Conservation (phyloP, 2,113 vertebrate species). For the Mesocricetus auratus region DNA sequence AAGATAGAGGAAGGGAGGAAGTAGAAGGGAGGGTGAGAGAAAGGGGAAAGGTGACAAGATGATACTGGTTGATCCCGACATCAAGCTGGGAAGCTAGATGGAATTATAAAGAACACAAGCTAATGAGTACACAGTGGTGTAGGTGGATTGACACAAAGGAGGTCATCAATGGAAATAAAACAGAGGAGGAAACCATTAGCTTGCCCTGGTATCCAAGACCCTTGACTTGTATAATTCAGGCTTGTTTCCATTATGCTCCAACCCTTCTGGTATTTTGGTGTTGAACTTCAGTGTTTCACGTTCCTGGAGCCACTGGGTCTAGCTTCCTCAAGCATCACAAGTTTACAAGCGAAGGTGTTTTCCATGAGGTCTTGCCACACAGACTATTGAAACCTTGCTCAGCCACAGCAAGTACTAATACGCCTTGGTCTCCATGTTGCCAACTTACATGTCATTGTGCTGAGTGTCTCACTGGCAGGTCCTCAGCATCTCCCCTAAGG, state of each 20-base stretch:
- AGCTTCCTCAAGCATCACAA: not conserved
- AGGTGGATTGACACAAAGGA: not conserved
- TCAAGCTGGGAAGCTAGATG: not conserved
- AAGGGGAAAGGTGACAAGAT: not conserved
- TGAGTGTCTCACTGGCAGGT: not conserved
- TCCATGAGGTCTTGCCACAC: not conserved
- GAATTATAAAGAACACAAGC: not conserved
- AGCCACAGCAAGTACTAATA: not conserved
- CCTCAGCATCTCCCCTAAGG: not conserved
- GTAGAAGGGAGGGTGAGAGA: accelerated
- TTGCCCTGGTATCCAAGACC: not conserved
- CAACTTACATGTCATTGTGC: not conserved
- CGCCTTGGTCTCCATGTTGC: not conserved
- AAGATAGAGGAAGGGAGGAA: not conserved
- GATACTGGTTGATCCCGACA: not conserved
- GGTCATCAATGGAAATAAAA: not conserved
- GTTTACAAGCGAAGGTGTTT: constrained; percentile 32
- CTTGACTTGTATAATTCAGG: not conserved
- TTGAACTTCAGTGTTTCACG: not conserved
- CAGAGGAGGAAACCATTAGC: not conserved
- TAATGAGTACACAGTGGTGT: too few relatives aligned
- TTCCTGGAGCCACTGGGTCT: not conserved
- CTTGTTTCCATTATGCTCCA: not conserved
- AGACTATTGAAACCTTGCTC: not conserved
- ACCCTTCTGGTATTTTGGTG: not conserved